Percentiles rank a stretch among this genome's conserved stretches.
Evolutionary conservation across 1,140 invertebrate species (phyloP).

Genomic region (Xylocopa sonorina): DNA sequence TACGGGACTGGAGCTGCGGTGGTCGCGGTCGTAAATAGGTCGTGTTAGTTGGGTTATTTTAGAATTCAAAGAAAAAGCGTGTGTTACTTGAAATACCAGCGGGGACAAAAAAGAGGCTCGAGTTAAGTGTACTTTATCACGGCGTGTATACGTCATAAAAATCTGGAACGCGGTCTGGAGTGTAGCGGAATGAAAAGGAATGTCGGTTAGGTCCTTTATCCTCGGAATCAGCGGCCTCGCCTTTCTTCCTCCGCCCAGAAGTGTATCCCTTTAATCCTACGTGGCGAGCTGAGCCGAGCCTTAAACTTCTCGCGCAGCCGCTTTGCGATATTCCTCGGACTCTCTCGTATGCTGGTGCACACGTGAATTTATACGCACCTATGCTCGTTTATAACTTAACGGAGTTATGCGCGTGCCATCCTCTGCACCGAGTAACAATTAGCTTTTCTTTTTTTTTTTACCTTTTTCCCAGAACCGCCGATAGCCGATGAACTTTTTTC

Average conservation of each 20-base stretch:
- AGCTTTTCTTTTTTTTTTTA: neutral
- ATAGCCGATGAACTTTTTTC: too few species aligned
- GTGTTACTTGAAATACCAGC: conserved; percentile 34
- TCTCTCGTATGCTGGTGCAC: too few species aligned
- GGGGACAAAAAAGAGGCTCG: conserved; percentile 25
- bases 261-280: neutral
- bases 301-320: neutral
- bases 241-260: neutral
- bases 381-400: too few species aligned
- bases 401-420: too few species aligned
- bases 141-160: conserved; percentile 44
- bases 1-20: neutral
- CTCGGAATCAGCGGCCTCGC: neutral
- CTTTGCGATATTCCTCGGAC: too few species aligned
- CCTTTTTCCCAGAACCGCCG: neutral
- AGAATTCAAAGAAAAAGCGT: conserved; percentile 37
- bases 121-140: conserved; percentile 50
- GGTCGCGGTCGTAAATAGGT: conserved; percentile 14
- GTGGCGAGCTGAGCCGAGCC: too few species aligned
- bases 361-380: too few species aligned
- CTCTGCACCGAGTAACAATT: neutral
- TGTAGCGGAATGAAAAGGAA: conserved; percentile 15
- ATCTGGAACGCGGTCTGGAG: conserved; percentile 39
- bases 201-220: conserved; percentile 27
- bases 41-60: conserved; percentile 35